These are phyloP conservation scores for Anoplolepis gracilipes DNA, from an alignment of 1,140 invertebrate species.

Conservation along the genomic window DNA sequence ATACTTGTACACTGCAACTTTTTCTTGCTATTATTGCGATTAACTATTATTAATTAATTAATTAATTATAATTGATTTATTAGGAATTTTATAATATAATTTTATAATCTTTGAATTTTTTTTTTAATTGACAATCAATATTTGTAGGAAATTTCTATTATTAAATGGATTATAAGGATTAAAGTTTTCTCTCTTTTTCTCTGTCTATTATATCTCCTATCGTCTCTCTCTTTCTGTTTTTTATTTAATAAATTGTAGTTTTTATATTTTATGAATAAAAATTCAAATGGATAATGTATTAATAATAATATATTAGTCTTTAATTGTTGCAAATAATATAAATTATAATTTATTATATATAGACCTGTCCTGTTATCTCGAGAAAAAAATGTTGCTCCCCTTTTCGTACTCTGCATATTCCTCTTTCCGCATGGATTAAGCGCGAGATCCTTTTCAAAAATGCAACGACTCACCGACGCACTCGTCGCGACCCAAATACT, in stretches of 20 bases:
- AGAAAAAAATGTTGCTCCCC: not conserved
- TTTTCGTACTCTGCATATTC: constrained; percentile 6
- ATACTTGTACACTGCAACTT: no score
- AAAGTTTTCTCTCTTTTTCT: no score
- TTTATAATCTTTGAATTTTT: not conserved
- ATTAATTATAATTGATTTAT: not conserved
- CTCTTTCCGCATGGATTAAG: constrained; percentile 29
- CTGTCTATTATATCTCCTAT: no score
- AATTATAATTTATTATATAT: not conserved
- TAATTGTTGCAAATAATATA: not conserved
- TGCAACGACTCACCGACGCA: constrained; percentile 40
- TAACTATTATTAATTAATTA: not conserved
- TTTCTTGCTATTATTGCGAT: not conserved
- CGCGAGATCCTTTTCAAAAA: constrained; percentile 62
- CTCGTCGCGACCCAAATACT: constrained; percentile 68
- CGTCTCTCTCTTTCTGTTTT: no score
- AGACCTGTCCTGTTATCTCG: not conserved
- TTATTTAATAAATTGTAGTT: no score
- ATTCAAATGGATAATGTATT: not conserved
- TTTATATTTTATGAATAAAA: not conserved
- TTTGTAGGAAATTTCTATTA: no score
- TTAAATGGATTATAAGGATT: no score
- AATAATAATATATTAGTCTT: not conserved
- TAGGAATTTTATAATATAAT: not conserved
- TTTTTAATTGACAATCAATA: no score